Base-by-base conservation (phyloP, 2,797 vertebrate species). In the Gallinago stenura region DNA sequence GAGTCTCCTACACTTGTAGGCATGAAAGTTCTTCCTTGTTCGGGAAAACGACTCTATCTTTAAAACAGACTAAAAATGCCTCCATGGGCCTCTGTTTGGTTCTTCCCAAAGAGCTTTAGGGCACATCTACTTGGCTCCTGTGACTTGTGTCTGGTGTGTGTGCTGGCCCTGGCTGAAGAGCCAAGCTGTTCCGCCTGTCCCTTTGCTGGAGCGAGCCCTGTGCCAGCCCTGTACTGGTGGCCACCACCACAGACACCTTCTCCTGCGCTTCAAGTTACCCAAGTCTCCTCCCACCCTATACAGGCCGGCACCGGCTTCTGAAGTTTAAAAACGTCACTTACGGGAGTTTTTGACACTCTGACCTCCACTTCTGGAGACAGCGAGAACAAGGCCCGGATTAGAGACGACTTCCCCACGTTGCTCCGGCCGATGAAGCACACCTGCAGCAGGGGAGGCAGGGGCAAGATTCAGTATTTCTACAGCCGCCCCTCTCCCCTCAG, bases 371-470 rank as follows among this genome's bases (percentile, higher is more conserved):
- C 98, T 12, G 99, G 99, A 21, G 98, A 98, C 88, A 99, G 95
- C 5, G 99, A 98, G 97, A 99, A 99, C 89, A 99, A 97, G 51
- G 98, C 98, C 77, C 98, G 98, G 97, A 99, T 99, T 82, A 99
- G 97, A 16, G 99, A 99, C 0, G 99, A 99, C 87, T 99, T 99
- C 26, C 99, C 99, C 84, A 99, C 99, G 16, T 99, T 99, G 97
- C 99, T 99, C 66, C 99, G 98, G 92, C 99, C 99, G 45, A 99
- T 98, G 95, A 99, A 99, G 97, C 99, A 99, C 57, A 99, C 99
- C 99, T 99, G 97, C 43, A 13, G 33, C 0, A 6, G 71, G 6
- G 94, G 25, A 87, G 26, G 54, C 61, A 31, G 65, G 54, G 16
- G 15, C 19, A 21, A 10, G 5, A 10, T 24, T 41, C 26, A 4